Evolutionary conservation across 2,888 invertebrate genomes (phyloP).

Genomic region (Agrotis ipsilon): DNA sequence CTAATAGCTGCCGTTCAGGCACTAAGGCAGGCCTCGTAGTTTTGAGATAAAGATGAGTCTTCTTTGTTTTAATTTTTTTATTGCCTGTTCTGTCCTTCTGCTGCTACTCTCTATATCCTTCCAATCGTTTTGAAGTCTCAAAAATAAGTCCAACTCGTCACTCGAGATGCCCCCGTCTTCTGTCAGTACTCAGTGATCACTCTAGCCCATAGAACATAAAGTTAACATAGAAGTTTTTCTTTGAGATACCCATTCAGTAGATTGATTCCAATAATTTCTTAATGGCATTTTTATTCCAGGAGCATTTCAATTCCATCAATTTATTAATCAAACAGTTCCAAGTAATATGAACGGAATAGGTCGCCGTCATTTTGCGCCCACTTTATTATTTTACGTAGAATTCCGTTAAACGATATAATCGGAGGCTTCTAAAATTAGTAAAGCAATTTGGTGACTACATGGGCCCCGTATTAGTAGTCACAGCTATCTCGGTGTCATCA

Average conservation of each 20-base stretch:
- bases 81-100: too few relatives aligned
- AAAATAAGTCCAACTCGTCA: too few relatives aligned
- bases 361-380: slow-evolving; percentile 8
- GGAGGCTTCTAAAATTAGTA: slow-evolving; percentile 16
- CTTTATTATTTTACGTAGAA: slow-evolving; percentile 15
- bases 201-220: too few relatives aligned
- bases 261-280: too few relatives aligned
- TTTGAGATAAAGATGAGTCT: neutral
- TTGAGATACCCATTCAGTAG: too few relatives aligned
- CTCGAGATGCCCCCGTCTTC: too few relatives aligned
- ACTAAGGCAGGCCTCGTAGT: neutral
- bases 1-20: slow-evolving; percentile 29
- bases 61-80: neutral
- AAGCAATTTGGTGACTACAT: slow-evolving; percentile 28
- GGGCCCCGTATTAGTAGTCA: slow-evolving; percentile 17
- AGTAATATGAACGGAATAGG: slow-evolving; percentile 2
- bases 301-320: neutral
- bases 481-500: slow-evolving; percentile 31
- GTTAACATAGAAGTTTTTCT: too few relatives aligned
- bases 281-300: neutral
- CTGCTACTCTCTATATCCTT: too few relatives aligned
- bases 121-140: too few relatives aligned
- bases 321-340: neutral
- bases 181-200: too few relatives aligned
- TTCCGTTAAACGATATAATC: slow-evolving; percentile 8